A percentile compares a stretch with the other conserved stretches of the same genome.
phyloP scores from a whole-genome alignment of 2,888 invertebrate species.

The Euplexia lucipara region DNA sequence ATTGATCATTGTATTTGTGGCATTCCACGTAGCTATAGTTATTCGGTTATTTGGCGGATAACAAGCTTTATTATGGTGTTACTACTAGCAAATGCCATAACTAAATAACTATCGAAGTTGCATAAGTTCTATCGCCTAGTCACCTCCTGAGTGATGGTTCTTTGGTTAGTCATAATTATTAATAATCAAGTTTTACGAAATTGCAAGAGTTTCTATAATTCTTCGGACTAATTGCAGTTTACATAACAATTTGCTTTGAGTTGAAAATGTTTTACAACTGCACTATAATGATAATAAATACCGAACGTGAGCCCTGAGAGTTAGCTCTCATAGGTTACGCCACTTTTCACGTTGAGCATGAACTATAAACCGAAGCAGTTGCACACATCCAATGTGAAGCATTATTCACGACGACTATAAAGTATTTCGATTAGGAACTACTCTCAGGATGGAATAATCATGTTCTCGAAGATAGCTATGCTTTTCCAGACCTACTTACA shows the following conservation, averaged over 20 bases:
- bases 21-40: slow-evolving; percentile 47
- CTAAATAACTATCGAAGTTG: slow-evolving; percentile 51
- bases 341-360: slow-evolving; percentile 50
- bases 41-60: slow-evolving; percentile 43
- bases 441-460: slow-evolving; percentile 32
- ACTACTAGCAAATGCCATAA: slow-evolving; percentile 38
- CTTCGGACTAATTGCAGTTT: slow-evolving; percentile 32
- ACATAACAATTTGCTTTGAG: slow-evolving; percentile 35
- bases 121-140: slow-evolving; percentile 34
- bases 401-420: slow-evolving; percentile 45
- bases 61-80: slow-evolving; percentile 46
- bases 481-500: slow-evolving; percentile 2
- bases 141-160: slow-evolving; percentile 27
- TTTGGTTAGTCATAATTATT: slow-evolving; percentile 27
- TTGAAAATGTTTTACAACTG: slow-evolving; percentile 26
- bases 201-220: slow-evolving; percentile 34
- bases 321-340: slow-evolving; percentile 46
- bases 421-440: slow-evolving; percentile 31
- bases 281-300: slow-evolving; percentile 40
- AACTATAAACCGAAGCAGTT: slow-evolving; percentile 53
- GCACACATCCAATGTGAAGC: slow-evolving; percentile 35
- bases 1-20: slow-evolving; percentile 58
- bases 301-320: slow-evolving; percentile 39
- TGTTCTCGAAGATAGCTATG: slow-evolving; percentile 19
- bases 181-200: slow-evolving; percentile 34